Base-by-base conservation (phyloP, 2,797 vertebrate genomes). In the Gouania willdenowi region DNA sequence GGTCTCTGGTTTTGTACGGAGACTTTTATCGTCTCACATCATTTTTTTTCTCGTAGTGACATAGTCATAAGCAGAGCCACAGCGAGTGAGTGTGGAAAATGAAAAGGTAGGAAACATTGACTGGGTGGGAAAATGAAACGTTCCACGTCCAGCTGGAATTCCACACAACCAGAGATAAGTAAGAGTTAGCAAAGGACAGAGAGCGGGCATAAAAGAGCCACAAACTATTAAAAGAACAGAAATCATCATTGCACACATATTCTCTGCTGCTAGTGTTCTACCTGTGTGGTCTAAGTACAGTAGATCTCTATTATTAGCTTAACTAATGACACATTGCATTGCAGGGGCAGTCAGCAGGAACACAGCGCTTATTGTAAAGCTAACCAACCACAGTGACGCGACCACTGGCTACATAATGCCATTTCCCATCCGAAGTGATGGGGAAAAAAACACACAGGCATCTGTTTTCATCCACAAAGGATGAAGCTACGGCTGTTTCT, bases 1-100 rank as follows among this genome's bases (percentile, higher is more conserved):
- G 83, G 84, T 81, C 80, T 69, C 23, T 14, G 48, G 65, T 60
- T 83, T 77, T 72, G 75, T 81, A 77, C 59, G 33, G 49, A 68
- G 57, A 71, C 56, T 66, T 77, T 57, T n/a, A 53, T 66, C 53
- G 41, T 67, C 63, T 84, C 68, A 48, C 54, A 47, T 65, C 50
- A 26, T 62, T 71, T 63, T 77, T 54, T 50, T 63, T 77, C 54
- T 50, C 48, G 50, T 66, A 55, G n/a, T n/a, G 39, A 62, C 38
- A 43, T 41, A 52, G 47, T 72, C 71, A 75, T 75, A 78, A 49
- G 38, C 47, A 48, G 58, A 66, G 26, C 30, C 49, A 54, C 42
- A 39, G 60, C 22, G 51, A 71, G 41, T 62, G 44, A 53, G 41
- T 52, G 60, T 21, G 14, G 47, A 66, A 56, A 57, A 69, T n/a